Evolutionary conservation across 2,113 vertebrate species (phyloP), one percentile per base, ranked within the genome.

Genomic region (Nothoprocta pentlandii): DNA sequence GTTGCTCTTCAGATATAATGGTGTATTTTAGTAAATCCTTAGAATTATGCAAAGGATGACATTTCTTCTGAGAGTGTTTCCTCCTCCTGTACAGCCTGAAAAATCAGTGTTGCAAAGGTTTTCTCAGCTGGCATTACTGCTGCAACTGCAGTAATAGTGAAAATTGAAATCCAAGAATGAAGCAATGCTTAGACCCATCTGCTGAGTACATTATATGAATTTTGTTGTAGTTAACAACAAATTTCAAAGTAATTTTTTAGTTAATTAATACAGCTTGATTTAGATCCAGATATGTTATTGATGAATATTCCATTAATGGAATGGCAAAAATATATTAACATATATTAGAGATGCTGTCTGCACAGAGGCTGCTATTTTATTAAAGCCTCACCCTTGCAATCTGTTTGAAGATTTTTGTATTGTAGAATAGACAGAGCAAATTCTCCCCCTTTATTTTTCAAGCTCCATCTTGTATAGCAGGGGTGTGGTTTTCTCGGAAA

Each of bases 21-120:
- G 42, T 70, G 28, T 41, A 73, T 84, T 94, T 67, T 82, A 82
- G 30, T 85, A 73, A 82, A 20, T 87, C 84, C 32, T 94, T 85
- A 82, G 36, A 87, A 54, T 93, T 92, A 70, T 0, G 0, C n/a
- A 67, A 54, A 84, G 58, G 30, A 16, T 89, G 70, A 92, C 81
- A 87, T 90, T 75, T 69, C 49, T 92, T 21, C 21, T 79, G 62
- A 86, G 17, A 12, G 77, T 79, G 59, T 91, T 80, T 91, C 2
- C 46, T 92, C 15, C 79, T 87, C 26, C n/a, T 87, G 44, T 76
- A 59, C 5, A 39, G 36, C 44, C 1, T 80, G 49, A 36, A 70
- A 90, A 59, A 81, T 82, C 32, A 53, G 22, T 22, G 20, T 53
- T 94, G 82, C 17, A 83, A 71, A 89, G 64, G 62, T 39, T 68